These are phyloP conservation scores for Perognathus longimembris DNA, from an alignment of 2,113 vertebrate species.

Conservation along the genomic window DNA sequence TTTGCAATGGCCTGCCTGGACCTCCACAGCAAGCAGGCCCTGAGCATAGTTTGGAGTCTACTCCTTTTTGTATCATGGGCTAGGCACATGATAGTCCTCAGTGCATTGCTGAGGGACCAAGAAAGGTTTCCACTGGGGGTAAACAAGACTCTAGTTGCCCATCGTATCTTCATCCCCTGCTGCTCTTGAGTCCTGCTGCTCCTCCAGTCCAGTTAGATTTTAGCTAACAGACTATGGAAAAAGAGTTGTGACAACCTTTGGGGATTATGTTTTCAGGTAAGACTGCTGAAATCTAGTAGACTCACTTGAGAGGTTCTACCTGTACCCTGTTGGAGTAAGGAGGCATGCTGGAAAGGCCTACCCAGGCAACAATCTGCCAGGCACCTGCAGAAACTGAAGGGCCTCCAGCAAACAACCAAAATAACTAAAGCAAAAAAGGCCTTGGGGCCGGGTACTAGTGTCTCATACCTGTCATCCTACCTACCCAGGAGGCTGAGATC, in stretches of 20 bases:
- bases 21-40: not conserved
- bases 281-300: not conserved
- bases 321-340: not conserved
- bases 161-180: not conserved
- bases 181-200: not conserved
- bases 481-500: too few species aligned
- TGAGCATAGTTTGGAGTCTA: not conserved
- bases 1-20: not conserved
- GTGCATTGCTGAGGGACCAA: not conserved
- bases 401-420: not conserved
- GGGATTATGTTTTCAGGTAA: not conserved
- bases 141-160: not conserved
- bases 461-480: too few species aligned
- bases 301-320: not conserved
- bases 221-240: not conserved
- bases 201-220: not conserved
- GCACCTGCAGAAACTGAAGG: not conserved
- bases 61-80: not conserved
- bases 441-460: too few species aligned
- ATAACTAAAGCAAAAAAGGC: not conserved
- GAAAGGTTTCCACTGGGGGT: not conserved
- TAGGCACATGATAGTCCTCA: not conserved
- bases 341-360: not conserved
- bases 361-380: not conserved
- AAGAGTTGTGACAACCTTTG: not conserved